These are phyloP conservation scores for Oostethus manadensis DNA, from an alignment of 2,113 vertebrate genomes.

Conservation along the genomic window DNA sequence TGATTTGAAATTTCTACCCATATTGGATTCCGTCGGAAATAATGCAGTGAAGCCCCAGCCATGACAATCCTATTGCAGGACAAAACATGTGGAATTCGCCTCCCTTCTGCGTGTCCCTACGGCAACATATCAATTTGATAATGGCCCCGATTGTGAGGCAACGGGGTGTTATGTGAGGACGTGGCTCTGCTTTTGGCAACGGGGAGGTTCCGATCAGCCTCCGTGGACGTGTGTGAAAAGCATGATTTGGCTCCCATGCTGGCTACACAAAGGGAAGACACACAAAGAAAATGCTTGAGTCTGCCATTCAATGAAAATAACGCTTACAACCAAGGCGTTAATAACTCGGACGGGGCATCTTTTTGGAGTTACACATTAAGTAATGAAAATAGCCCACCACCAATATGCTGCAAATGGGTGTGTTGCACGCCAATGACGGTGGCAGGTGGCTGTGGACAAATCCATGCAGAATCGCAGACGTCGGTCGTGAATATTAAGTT, in stretches of 20 bases:
- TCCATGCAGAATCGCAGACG: constrained; percentile 2
- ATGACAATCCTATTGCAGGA: constrained; percentile 42
- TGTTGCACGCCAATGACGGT: not conserved
- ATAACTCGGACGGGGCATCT: not conserved
- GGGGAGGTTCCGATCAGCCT: constrained; percentile 20
- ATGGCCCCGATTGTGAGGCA: constrained; percentile 14
- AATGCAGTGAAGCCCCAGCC: constrained; percentile 15
- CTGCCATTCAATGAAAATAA: constrained; percentile 9
- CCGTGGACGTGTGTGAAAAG: constrained; percentile 31
- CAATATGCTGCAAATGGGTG: constrained; percentile 6
- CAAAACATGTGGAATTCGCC: constrained; percentile 38
- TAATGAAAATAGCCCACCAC: constrained; percentile 8
- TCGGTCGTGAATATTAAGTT: not conserved
- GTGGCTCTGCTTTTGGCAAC: constrained; percentile 27
- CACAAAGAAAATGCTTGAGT: constrained; percentile 51
- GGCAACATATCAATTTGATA: constrained; percentile 41
- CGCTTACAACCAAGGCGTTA: not conserved
- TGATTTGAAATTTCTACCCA: not conserved
- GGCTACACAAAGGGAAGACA: constrained; percentile 61
- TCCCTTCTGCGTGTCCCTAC: constrained; percentile 16
- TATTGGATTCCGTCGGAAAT: constrained; percentile 21
- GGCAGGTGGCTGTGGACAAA: not conserved
- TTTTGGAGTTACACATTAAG: not conserved
- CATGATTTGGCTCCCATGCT: constrained; percentile 12
- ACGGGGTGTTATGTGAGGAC: constrained; percentile 32